phyloP scores from a whole-genome alignment of 1,140 invertebrate species.

The Aphelinus certus region DNA sequence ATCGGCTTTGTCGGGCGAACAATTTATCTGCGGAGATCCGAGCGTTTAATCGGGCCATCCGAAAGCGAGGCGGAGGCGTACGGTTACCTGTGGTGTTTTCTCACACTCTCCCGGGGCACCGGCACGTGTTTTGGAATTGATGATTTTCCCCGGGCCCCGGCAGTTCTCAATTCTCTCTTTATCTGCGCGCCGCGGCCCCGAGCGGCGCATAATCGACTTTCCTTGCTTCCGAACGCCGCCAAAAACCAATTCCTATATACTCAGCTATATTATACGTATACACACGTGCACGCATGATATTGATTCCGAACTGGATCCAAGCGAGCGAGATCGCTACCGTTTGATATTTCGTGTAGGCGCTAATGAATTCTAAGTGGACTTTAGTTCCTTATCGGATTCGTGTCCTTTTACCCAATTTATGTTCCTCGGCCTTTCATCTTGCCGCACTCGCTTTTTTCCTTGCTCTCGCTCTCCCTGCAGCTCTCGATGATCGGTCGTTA shows the following conservation, averaged over 20 bases:
- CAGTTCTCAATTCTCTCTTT: not conserved
- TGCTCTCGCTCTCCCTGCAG: too few relatives aligned
- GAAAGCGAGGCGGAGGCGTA: not conserved
- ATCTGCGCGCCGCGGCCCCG: not conserved
- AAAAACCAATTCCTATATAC: not conserved
- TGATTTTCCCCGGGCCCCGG: conserved; percentile 3
- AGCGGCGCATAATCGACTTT: conserved; percentile 18
- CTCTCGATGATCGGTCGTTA: too few relatives aligned
- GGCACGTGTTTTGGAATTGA: conserved; percentile 35
- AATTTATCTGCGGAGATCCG: conserved; percentile 6
- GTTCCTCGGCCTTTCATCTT: too few relatives aligned
- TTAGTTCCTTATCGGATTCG: not conserved
- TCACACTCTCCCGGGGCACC: conserved; percentile 11
- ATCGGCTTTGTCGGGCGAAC: not conserved
- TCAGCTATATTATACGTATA: too few relatives aligned
- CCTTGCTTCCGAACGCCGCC: not conserved
- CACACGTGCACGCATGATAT: conserved; percentile 8
- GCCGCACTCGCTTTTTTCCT: not conserved
- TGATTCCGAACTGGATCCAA: conserved; percentile 5
- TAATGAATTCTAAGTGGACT: conserved; percentile 14
- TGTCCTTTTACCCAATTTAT: too few relatives aligned
- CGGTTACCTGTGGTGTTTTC: conserved; percentile 24
- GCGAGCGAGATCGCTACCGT: conserved; percentile 9
- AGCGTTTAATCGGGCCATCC: conserved; percentile 34
- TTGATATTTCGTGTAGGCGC: conserved; percentile 3